Evolutionary conservation across 1,140 invertebrate species (phyloP), one percentile per base, ranked within the genome.

Genomic region (Bombus turneri): DNA sequence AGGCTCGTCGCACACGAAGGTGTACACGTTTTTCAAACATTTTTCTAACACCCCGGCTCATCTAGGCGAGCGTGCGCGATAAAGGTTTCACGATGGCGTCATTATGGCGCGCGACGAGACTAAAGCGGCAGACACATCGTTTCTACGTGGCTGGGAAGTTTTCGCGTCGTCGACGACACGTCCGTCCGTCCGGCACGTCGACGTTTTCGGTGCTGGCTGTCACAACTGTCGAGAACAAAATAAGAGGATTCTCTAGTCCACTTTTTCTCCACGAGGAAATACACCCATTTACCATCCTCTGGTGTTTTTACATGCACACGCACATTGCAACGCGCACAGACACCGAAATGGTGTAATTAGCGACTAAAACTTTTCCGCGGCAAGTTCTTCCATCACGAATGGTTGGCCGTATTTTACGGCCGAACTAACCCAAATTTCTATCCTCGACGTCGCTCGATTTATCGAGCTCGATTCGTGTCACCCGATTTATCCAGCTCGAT

Each of bases 281-380:
- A 81, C 59, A 41, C 57, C 34, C 47, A 43, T 83, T 83, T 77
- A 57, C 75, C 31, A 25, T 59, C 9, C 37, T 37, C 6, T 10
- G 37, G 6, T 31, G 34, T 31, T 57, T 25, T 59, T 6, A 71
- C 81, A 37, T 39, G 39, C 53, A 69, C 57, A 41, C 59, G 28
- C 64, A 59, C 31, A 25, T 74, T 3, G 2, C 64, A 15, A 15
- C 6, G 31, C 13, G 28, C 25, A 71, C 57, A 57, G 47, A 59
- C 28, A 3, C 25, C 43, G 62, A 25, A 66, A 83, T 73, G 62
- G 85, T 87, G 86, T 92, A 90, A 92, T 92, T 90, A 91, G 85
- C 91, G 91, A 92, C 91, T 91, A 87, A 91, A 92, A 91, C 87
- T 92, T 91, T 62, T 91, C 39, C 83, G 31, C 76, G 79, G 81